A percentile compares a stretch with the other conserved stretches of the same genome.
Evolutionary conservation across 2,888 invertebrate genomes (phyloP).

Genomic region (Drosophila prolongata): DNA sequence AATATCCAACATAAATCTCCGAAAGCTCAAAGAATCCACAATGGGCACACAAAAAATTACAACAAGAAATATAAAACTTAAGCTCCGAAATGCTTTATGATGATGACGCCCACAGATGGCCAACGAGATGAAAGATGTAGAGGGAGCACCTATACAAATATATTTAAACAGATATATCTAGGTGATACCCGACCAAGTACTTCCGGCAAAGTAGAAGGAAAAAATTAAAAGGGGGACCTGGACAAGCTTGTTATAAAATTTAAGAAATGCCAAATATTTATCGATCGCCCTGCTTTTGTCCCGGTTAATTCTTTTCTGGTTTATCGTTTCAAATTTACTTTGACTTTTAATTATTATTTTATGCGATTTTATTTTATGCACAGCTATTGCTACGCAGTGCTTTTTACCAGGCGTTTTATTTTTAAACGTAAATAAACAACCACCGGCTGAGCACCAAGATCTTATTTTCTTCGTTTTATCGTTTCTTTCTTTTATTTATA

Average conservation of each 20-base stretch:
- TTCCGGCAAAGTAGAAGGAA: slow-evolving; percentile 54
- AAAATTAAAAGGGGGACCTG: slow-evolving; percentile 29
- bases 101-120: slow-evolving; percentile 68
- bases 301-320: slow-evolving; percentile 29
- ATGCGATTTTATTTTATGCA: slow-evolving; percentile 55
- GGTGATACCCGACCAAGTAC: slow-evolving; percentile 67
- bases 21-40: slow-evolving; percentile 52
- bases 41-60: slow-evolving; percentile 43
- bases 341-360: slow-evolving; percentile 70
- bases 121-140: slow-evolving; percentile 54
- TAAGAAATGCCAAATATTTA: slow-evolving; percentile 59
- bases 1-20: slow-evolving; percentile 75
- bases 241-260: slow-evolving; percentile 44
- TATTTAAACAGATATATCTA: slow-evolving; percentile 21
- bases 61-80: slow-evolving; percentile 56
- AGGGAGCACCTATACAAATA: slow-evolving; percentile 14
- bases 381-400: slow-evolving; percentile 47
- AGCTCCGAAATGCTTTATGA: slow-evolving; percentile 73
- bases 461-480: slow-evolving; percentile 32
- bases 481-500: slow-evolving; percentile 54
- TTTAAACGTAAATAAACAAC: slow-evolving; percentile 76
- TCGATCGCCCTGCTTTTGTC: slow-evolving; percentile 18
- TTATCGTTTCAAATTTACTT: slow-evolving; percentile 52
- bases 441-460: slow-evolving; percentile 55
- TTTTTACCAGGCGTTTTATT: slow-evolving; percentile 65